Evolutionary conservation across 2,888 invertebrate genomes (phyloP).

Genomic region (Noctua pronuba): DNA sequence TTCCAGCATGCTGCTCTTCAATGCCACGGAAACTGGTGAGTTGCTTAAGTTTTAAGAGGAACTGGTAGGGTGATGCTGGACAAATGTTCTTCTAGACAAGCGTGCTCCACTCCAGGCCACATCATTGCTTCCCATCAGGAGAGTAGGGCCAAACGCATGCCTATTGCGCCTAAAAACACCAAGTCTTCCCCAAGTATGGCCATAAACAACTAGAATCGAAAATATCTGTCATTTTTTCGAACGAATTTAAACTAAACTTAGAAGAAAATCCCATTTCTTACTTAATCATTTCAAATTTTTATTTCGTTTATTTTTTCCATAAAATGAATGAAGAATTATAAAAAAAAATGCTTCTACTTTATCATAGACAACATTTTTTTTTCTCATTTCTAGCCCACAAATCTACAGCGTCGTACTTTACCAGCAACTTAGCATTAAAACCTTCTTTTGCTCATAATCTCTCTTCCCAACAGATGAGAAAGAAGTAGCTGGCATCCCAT

Average conservation of each 20-base stretch:
- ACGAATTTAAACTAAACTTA: not conserved
- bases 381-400: not conserved
- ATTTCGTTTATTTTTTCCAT: not conserved
- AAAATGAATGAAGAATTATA: not conserved
- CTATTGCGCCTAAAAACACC: not conserved
- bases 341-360: not conserved
- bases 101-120: not conserved
- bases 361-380: not conserved
- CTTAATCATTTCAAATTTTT: not conserved
- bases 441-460: not conserved
- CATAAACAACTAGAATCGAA: not conserved
- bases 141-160: not conserved
- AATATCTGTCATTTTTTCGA: too few species aligned
- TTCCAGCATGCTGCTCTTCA: slow-evolving; percentile 94
- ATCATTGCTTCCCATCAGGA: not conserved
- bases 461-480: slow-evolving; percentile 73
- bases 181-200: not conserved
- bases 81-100: not conserved
- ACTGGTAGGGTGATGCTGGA: not conserved
- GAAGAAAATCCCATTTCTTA: not conserved
- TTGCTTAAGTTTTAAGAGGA: not conserved
- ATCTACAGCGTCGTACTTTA: not conserved
- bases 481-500: slow-evolving; percentile 92
- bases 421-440: not conserved
- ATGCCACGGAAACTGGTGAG: slow-evolving; percentile 91